Percentiles rank a stretch among this genome's conserved stretches.
Conservation (phyloP, 2,797 vertebrate species). For the Tangara arthus region DNA sequence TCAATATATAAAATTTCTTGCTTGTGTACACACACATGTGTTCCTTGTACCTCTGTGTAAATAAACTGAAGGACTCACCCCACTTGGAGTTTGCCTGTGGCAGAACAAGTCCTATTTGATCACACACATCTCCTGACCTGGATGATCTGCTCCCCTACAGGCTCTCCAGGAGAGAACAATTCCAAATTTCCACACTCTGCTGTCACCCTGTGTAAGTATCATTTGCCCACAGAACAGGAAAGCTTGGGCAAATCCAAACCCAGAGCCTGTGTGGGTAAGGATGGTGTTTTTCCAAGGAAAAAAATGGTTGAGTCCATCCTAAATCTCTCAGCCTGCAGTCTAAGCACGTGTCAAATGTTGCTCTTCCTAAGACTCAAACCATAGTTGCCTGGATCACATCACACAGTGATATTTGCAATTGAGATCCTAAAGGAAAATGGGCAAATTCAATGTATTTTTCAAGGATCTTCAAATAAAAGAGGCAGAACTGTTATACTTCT, state of each 20-base stretch:
- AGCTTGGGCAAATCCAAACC: not conserved
- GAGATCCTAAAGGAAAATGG: not conserved
- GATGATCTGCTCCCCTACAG: not conserved
- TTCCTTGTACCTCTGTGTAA: not conserved
- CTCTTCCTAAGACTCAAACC: not conserved
- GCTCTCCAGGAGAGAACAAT: not conserved
- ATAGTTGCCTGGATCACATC: not conserved
- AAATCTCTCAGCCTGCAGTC: not conserved
- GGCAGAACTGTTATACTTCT: not conserved
- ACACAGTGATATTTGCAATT: not conserved
- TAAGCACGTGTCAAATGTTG: not conserved
- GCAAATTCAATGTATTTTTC: not conserved
- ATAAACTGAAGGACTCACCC: not conserved
- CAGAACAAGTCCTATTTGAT: not conserved
- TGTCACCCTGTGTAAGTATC: not conserved
- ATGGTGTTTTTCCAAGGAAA: not conserved
- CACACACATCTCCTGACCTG: not conserved
- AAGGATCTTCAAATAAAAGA: not conserved
- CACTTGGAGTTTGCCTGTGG: not conserved
- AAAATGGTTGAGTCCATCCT: not conserved
- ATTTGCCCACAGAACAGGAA: not conserved
- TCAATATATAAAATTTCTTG: not conserved
- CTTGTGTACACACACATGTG: accelerated
- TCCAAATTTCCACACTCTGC: not conserved
- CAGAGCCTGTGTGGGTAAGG: not conserved